Evolutionary conservation across 2,888 invertebrate genomes (phyloP), one percentile per base, ranked within the genome.

Genomic region (Geophilus truncorum): DNA sequence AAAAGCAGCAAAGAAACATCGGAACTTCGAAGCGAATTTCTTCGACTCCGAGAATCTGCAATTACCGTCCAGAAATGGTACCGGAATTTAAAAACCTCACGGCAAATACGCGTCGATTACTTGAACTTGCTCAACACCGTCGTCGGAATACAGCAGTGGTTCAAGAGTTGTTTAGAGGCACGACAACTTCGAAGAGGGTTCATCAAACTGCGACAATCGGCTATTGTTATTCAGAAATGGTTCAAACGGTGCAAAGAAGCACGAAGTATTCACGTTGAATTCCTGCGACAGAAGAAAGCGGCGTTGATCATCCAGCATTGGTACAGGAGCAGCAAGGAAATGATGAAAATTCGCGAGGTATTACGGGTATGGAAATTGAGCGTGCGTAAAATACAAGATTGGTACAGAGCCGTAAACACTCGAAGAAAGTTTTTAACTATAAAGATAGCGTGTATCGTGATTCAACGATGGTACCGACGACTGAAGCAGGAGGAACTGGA

Each of bases 401-500:
- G 28, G 36, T 34, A 25, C 40, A 36, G 15, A 36, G 21, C 7
- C 10, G 7, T 1, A 30, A 21, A 21, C 10, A 30, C 2, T n/a
- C 32, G 77, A 4, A 7, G 36, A 10, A 10, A 30, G 1, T 77
- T 34, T 77, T 77, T 77, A n/a, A 9, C 1, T 21, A 21, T 32
- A 5, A 30, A 18, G 32, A 21, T 45, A 12, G 57, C 77, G 1
- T n/a, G 21, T 9, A 62, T 62, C 3, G 28, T 25, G 7, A 62
- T 62, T 1, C 51, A 70, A 25, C 34, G 10, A 25, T 36, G n/a
- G 81, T 77, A 6, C 62, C 1, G 25, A 7, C 1, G 15, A 0
- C 15, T 25, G 62, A 62, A 62, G 18, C 21, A 21, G 2, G 9
- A 62, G 12, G 70, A 82, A 25, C 83, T 81, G 57, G 23, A 79